Percentiles rank a stretch among this genome's conserved stretches.
phyloP scores from a whole-genome alignment of 2,797 vertebrate species.

The Coranthus polyacanthus region DNA sequence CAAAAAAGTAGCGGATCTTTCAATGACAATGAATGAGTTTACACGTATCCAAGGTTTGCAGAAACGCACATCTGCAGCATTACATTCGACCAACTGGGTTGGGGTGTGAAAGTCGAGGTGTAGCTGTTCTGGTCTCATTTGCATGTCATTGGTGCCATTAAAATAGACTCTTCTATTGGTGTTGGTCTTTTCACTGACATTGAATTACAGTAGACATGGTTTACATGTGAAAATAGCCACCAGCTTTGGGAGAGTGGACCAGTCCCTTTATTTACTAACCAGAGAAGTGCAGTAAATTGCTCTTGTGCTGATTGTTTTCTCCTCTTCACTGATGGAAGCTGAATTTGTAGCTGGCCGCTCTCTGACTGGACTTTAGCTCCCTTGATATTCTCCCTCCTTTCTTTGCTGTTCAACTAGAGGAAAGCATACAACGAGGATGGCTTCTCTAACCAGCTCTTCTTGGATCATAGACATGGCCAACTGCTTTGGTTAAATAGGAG shows the following conservation, averaged over 20 bases:
- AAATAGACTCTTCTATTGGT: constrained; percentile 31
- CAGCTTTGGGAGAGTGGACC: constrained; percentile 70
- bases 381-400: constrained; percentile 52
- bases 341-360: constrained; percentile 69
- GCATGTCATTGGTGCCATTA: constrained; percentile 57
- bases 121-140: constrained; percentile 50
- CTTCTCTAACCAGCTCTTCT: constrained; percentile 82
- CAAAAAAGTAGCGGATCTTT: too few relatives aligned
- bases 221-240: constrained; percentile 37
- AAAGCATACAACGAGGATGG: constrained; percentile 74
- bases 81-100: too few relatives aligned
- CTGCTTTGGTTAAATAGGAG: constrained; percentile 78
- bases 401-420: constrained; percentile 78
- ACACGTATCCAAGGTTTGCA: too few relatives aligned
- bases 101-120: constrained; percentile 13
- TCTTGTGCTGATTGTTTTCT: constrained; percentile 74
- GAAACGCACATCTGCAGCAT: too few relatives aligned
- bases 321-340: constrained; percentile 73
- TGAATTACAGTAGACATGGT: constrained; percentile 21
- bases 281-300: constrained; percentile 72
- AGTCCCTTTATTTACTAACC: constrained; percentile 82
- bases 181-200: constrained; percentile 29
- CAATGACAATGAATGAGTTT: too few relatives aligned
- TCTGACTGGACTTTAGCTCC: constrained; percentile 72
- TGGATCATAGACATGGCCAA: constrained; percentile 78